phyloP scores from a whole-genome alignment of 2,888 invertebrate genomes.

The Ectobius pallidus region DNA sequence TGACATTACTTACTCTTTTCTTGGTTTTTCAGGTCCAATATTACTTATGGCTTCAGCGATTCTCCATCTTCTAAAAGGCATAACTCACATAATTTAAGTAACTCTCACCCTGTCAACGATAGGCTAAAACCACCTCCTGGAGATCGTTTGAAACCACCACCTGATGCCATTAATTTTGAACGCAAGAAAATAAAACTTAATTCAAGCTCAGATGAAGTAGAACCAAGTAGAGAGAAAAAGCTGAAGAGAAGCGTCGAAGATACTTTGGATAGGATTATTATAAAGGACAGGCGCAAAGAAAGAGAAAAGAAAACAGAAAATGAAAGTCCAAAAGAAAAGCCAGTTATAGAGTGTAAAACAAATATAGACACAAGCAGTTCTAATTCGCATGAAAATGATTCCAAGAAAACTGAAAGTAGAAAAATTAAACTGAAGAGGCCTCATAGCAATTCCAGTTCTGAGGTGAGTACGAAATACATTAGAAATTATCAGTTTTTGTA shows the following conservation, averaged over 20 bases:
- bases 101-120: background rate
- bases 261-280: constrained; percentile 18
- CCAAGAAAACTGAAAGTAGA: background rate
- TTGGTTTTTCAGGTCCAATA: constrained; percentile 16
- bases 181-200: constrained; percentile 36
- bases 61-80: background rate
- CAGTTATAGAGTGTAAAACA: background rate
- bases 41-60: constrained; percentile 26
- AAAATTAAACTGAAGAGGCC: constrained; percentile 15
- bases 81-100: background rate
- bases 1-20: no score
- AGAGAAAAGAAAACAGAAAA: background rate
- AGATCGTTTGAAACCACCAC: constrained; percentile 38
- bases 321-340: background rate
- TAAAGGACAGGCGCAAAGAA: constrained; percentile 22
- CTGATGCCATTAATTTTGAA: constrained; percentile 36
- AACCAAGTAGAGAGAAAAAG: constrained; percentile 25
- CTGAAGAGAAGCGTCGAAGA: constrained; percentile 14
- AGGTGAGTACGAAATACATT: no score
- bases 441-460: constrained; percentile 1
- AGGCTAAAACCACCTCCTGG: constrained; percentile 37
- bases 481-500: no score
- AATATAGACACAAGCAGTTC: background rate
- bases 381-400: background rate
- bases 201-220: constrained; percentile 25